Percentiles rank a stretch among this genome's conserved stretches.
phyloP scores from a whole-genome alignment of 2,113 vertebrate species.

The Catharus minimus region DNA sequence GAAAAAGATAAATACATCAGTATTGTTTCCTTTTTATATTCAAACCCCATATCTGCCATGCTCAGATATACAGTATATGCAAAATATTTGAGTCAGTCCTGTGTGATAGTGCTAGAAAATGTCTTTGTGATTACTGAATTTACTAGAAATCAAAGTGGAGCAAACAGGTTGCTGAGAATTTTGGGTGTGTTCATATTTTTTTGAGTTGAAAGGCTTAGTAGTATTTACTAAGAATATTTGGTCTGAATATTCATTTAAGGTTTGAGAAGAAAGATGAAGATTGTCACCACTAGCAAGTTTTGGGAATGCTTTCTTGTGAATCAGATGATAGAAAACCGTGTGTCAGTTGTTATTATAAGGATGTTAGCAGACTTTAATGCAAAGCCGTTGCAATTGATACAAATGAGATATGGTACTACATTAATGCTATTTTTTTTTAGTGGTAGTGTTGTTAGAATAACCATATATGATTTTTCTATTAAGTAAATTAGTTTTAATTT shows the following conservation, averaged over 20 bases:
- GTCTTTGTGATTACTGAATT: neutral
- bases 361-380: neutral
- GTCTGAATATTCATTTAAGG: neutral
- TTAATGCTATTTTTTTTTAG: neutral
- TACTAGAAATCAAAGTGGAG: constrained; percentile 2
- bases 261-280: neutral
- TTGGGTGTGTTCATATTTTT: neutral
- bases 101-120: neutral
- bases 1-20: neutral
- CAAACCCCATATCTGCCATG: neutral
- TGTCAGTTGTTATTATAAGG: neutral
- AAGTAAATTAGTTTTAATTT: neutral
- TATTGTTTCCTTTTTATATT: constrained; percentile 11
- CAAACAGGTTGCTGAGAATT: neutral
- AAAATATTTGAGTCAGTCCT: neutral
- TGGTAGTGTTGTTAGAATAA: neutral
- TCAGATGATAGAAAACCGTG: neutral
- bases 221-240: neutral
- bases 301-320: neutral
- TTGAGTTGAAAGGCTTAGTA: neutral
- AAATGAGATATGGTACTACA: neutral
- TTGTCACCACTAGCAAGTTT: neutral
- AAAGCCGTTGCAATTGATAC: neutral
- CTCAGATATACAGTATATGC: neutral
- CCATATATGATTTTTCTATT: neutral